Base-by-base conservation (phyloP, 2,888 invertebrate genomes). In the Acronicta leporina region DNA sequence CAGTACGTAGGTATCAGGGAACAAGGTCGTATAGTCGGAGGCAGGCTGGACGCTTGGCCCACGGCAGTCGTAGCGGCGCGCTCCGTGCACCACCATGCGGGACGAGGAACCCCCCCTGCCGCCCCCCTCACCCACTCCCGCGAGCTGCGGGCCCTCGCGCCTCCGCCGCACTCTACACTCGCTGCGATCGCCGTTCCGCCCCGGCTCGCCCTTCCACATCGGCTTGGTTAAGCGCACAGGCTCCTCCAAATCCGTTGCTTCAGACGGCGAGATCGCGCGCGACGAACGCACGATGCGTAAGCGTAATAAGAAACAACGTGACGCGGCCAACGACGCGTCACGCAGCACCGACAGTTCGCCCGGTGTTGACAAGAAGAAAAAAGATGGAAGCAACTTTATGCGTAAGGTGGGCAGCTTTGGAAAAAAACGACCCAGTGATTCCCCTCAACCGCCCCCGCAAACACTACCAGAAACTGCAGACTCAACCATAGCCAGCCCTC, bases 121-220 rank as follows among this genome's bases (percentile, higher is more conserved):
- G 59, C 86, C 86, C 65, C 83, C 87, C 70, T 80, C 86, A 65
- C 84, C 73, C 80, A 81, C 77, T 70, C 83, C 78, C 76, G 79
- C 73, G 52, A 79, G 68, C 80, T 14, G 80, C 64, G 81, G 81
- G 71, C 87, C 91, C 69, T 92, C 94, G 77, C 93, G 93, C 73
- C 89, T 95, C 74, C 92, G 91, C 72, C 93, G 92, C 79, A 93
- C 93, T 80, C 89, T 95, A 77, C 90, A 90, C 85, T 84, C 94
- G 87, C 88, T 95, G 60, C 91, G 94, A 77, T 87, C 93, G 74
- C 93, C 94, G 84, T 94, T 95, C 88, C 93, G 94, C 81, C 88
- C 90, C 87, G 90, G 89, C 79, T 92, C 94, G 90, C 92, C 93
- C 90, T 94, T 94, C 92, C 93, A 94, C 88, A 88, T 94, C 85